Percentiles rank a stretch among this genome's conserved stretches.
Evolutionary conservation across 35 echinoderm and acorn worm species (phyloP).

Genomic region (Holothuria glaberrima): DNA sequence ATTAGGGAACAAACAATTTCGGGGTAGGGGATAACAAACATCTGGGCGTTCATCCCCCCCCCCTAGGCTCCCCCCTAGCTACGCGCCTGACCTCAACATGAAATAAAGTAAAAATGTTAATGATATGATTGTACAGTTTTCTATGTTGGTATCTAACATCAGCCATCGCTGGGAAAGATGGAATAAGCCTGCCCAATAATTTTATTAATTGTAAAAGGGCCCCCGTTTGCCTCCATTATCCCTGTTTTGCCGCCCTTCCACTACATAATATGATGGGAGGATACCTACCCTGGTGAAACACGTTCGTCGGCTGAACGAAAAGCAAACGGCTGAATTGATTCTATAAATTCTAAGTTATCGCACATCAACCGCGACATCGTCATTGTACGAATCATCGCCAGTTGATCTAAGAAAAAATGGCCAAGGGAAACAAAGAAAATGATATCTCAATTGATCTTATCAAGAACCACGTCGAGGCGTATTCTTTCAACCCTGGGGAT

Average conservation of each 20-base stretch:
- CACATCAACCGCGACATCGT: slow-evolving; percentile 53
- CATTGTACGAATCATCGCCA: slow-evolving; percentile 46
- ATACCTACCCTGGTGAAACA: background rate
- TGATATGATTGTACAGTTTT: too few relatives aligned
- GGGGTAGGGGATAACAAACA: background rate
- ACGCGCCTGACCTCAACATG: too few relatives aligned
- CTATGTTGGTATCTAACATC: too few relatives aligned
- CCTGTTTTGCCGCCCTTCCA: too few relatives aligned
- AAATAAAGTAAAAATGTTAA: too few relatives aligned
- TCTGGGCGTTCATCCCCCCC: background rate
- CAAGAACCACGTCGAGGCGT: too few relatives aligned
- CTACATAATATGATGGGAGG: too few relatives aligned
- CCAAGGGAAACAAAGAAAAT: background rate
- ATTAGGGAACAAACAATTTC: too few relatives aligned
- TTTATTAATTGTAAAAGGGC: background rate
- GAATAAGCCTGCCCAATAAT: background rate
- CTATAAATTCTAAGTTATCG: slow-evolving; percentile 28
- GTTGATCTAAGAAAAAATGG: slow-evolving; percentile 23
- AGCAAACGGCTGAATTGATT: slow-evolving; percentile 42
- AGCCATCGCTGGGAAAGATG: background rate
- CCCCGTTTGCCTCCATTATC: background rate
- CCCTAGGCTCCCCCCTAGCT: background rate
- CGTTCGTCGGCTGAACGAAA: background rate
- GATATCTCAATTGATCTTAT: background rate
- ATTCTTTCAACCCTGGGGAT: too few relatives aligned